phyloP scores from a whole-genome alignment of 1,140 invertebrate genomes.

The Samia ricini region DNA sequence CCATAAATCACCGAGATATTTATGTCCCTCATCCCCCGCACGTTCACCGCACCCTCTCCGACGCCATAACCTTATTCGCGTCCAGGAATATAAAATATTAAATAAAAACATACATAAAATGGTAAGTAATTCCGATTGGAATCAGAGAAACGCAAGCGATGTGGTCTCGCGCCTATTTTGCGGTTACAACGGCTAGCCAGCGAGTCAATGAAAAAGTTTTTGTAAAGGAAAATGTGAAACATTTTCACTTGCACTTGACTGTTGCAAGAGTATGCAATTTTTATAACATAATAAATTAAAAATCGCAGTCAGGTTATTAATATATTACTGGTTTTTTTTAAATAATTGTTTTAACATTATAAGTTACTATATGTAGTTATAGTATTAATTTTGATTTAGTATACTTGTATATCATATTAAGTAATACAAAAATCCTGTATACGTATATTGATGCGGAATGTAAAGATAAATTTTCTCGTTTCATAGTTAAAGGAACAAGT shows the following conservation, averaged over 20 bases:
- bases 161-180: slow-evolving; percentile 59
- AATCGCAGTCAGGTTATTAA: background rate
- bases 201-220: slow-evolving; percentile 45
- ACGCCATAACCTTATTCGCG: slow-evolving; percentile 49
- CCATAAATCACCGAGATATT: slow-evolving; percentile 77
- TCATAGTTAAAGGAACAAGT: slow-evolving; percentile 9
- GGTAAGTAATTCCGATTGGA: slow-evolving; percentile 71
- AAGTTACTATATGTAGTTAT: background rate
- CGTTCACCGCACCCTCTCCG: slow-evolving; percentile 37
- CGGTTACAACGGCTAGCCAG: slow-evolving; percentile 50
- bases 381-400: background rate
- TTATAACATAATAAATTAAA: background rate
- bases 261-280: background rate
- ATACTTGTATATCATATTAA: too few species aligned
- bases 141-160: slow-evolving; percentile 50
- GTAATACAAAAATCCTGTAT: background rate
- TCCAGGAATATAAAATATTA: slow-evolving; percentile 69
- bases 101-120: slow-evolving; percentile 75
- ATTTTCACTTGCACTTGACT: slow-evolving; percentile 17
- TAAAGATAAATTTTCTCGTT: slow-evolving; percentile 3
- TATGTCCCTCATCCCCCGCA: slow-evolving; percentile 67
- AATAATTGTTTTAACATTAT: background rate
- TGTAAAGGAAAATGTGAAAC: slow-evolving; percentile 36
- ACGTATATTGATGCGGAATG: background rate
- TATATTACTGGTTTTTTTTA: background rate